These are phyloP conservation scores for Chrysolina americana DNA, from an alignment of 2,888 invertebrate genomes.

Conservation along the genomic window DNA sequence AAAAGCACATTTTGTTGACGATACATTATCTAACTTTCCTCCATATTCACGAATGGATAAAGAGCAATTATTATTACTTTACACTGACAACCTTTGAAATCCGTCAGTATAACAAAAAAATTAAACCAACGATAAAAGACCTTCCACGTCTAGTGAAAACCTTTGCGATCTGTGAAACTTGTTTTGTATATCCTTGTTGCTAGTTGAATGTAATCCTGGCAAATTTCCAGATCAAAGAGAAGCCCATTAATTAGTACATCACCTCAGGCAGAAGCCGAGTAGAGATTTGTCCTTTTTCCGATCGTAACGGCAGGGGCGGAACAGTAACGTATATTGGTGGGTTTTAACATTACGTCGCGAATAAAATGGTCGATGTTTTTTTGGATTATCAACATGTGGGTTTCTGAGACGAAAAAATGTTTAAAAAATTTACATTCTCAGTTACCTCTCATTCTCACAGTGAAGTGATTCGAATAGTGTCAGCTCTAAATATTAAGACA, in stretches of 20 bases:
- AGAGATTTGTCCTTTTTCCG: background rate
- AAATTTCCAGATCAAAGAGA: constrained; percentile 37
- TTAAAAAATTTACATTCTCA: too few species aligned
- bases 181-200: constrained; percentile 1
- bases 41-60: too few species aligned
- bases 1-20: too few species aligned
- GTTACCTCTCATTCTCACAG: too few species aligned
- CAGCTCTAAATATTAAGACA: too few species aligned
- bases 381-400: too few species aligned
- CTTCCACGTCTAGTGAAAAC: constrained; percentile 44
- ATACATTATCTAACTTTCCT: too few species aligned
- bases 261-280: constrained; percentile 23
- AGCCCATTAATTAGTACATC: constrained; percentile 32
- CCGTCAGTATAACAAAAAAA: background rate
- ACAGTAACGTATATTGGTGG: background rate
- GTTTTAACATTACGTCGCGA: background rate
- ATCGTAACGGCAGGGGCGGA: background rate
- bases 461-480: too few species aligned
- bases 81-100: background rate
- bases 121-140: constrained; percentile 5
- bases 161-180: constrained; percentile 3
- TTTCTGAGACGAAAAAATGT: too few species aligned
- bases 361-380: too few species aligned
- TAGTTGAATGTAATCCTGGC: constrained; percentile 5
- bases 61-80: background rate